Conservation (phyloP, 2,888 invertebrate genomes). For the Chrysolina americana region DNA sequence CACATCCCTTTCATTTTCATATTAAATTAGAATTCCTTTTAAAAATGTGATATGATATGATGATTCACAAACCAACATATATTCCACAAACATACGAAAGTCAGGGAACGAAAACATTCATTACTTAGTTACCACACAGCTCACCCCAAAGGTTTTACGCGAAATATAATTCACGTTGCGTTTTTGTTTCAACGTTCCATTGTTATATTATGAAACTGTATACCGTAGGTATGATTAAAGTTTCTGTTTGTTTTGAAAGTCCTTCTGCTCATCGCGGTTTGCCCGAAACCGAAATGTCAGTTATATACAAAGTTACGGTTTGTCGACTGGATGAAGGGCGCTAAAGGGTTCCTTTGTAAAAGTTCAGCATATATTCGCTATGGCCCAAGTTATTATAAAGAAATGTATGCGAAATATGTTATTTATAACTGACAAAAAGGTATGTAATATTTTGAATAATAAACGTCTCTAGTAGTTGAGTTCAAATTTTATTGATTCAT, state of each 20-base stretch:
- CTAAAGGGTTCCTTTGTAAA: neutral
- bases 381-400: neutral
- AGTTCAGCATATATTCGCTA: too few relatives aligned
- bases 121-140: constrained; percentile 20
- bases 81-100: constrained; percentile 14
- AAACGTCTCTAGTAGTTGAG: too few relatives aligned
- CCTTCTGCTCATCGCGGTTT: constrained; percentile 13
- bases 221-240: constrained; percentile 35
- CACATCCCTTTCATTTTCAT: too few relatives aligned
- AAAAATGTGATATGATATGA: neutral
- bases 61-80: constrained; percentile 11
- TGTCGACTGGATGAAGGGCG: neutral
- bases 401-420: neutral
- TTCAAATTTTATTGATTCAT: too few relatives aligned
- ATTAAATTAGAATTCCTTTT: neutral
- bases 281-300: constrained; percentile 4
- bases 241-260: constrained; percentile 32
- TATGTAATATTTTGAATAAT: too few relatives aligned
- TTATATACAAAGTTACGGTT: neutral
- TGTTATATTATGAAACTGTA: constrained; percentile 31
- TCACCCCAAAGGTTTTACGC: constrained; percentile 17
- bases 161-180: constrained; percentile 35
- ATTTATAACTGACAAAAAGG: too few relatives aligned
- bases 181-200: constrained; percentile 32
- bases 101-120: constrained; percentile 33